Evolutionary conservation across 2,797 vertebrate genomes (phyloP).

Genomic region (Schizopygopsis pylzovi): DNA sequence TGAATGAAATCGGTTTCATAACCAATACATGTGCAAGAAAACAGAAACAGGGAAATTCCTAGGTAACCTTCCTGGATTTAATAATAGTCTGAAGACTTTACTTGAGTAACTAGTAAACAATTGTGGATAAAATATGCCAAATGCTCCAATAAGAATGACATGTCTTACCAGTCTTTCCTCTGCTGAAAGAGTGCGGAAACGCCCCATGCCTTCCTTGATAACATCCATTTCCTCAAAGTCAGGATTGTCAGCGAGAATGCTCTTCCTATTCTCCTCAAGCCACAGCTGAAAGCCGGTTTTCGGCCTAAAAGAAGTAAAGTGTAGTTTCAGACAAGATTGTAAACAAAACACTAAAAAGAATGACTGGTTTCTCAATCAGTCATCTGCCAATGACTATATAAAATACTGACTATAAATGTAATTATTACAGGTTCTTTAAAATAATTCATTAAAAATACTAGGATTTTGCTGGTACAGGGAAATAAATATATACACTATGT

Average conservation of each 20-base stretch:
- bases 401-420: not conserved
- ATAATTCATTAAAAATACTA: not conserved
- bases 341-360: not conserved
- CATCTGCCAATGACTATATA: not conserved
- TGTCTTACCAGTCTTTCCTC: slow-evolving; percentile 82
- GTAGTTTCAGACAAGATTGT: slow-evolving; percentile 39
- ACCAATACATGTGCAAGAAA: not conserved
- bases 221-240: slow-evolving; percentile 90
- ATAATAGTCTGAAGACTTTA: not conserved
- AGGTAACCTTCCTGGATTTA: not conserved
- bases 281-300: slow-evolving; percentile 96
- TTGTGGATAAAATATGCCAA: not conserved
- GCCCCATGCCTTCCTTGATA: slow-evolving; percentile 94
- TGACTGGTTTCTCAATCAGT: not conserved
- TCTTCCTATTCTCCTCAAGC: slow-evolving; percentile 91
- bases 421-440: not conserved
- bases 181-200: slow-evolving; percentile 83
- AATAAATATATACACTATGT: not conserved
- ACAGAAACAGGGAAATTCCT: not conserved
- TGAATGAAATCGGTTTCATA: not conserved
- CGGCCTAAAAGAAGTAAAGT: slow-evolving; percentile 72
- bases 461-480: not conserved
- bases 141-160: not conserved
- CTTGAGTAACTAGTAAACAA: not conserved
- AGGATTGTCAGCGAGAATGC: slow-evolving; percentile 83